A percentile compares a stretch with the other conserved stretches of the same genome.
Evolutionary conservation across 2,888 invertebrate genomes (phyloP).

Genomic region (Lepidocyrtoides sp.): DNA sequence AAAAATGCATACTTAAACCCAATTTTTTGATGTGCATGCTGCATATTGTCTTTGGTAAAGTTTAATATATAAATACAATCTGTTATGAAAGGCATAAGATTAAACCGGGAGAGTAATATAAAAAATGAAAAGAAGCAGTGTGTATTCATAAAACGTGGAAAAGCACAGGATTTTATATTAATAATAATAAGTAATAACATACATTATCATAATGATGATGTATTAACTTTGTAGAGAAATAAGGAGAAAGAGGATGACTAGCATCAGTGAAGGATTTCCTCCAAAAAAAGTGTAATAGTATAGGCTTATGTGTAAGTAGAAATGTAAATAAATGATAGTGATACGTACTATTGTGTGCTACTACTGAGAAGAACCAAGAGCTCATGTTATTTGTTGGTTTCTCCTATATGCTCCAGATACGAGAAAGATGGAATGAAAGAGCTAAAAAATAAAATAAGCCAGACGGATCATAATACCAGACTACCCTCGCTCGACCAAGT

Average conservation of each 20-base stretch:
- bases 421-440: neutral
- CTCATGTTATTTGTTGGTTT: neutral
- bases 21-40: too few relatives aligned
- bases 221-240: neutral
- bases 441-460: neutral
- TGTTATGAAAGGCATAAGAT: too few relatives aligned
- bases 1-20: too few relatives aligned
- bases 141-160: too few relatives aligned
- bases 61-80: too few relatives aligned
- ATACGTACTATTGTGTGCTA: neutral
- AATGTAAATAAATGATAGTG: conserved; percentile 7
- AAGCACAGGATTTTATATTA: too few relatives aligned
- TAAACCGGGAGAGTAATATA: too few relatives aligned
- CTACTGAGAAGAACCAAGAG: neutral
- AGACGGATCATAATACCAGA: neutral
- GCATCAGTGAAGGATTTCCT: neutral
- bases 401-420: neutral
- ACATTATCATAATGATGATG: too few relatives aligned
- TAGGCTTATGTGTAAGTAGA: neutral
- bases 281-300: neutral
- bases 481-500: neutral
- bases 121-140: too few relatives aligned
- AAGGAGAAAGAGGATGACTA: neutral
- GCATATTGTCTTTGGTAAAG: too few relatives aligned
- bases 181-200: too few relatives aligned